Conservation (phyloP, 2,113 vertebrate genomes). For the Corydoras maculifer region DNA sequence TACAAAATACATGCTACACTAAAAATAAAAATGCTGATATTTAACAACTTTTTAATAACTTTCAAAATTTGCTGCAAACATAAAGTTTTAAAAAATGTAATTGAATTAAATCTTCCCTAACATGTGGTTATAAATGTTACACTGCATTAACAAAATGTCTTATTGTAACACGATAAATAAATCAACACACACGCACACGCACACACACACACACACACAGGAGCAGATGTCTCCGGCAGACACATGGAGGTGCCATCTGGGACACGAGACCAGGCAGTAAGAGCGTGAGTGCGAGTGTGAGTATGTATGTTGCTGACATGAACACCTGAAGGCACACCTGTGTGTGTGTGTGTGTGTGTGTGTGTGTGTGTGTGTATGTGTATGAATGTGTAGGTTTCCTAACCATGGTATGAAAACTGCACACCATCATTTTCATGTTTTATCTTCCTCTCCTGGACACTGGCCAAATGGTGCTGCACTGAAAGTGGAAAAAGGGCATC, state of each 20-base stretch:
- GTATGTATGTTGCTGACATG: slow-evolving; percentile 22
- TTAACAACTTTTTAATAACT: too few species aligned
- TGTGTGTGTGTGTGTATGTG: slow-evolving; percentile 50
- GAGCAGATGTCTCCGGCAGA: slow-evolving; percentile 64
- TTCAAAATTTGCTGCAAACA: too few species aligned
- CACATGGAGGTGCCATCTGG: slow-evolving; percentile 69
- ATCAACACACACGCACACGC: not conserved
- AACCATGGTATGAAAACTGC: slow-evolving; percentile 71
- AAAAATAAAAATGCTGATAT: too few species aligned
- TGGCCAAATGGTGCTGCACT: slow-evolving; percentile 74
- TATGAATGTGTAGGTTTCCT: slow-evolving; percentile 34
- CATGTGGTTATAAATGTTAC: too few species aligned
- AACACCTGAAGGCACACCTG: slow-evolving; percentile 33
- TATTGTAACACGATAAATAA: too few species aligned
- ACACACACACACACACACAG: slow-evolving; percentile 40
- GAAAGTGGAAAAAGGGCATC: slow-evolving; percentile 50
- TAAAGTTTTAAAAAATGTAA: too few species aligned
- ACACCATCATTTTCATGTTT: slow-evolving; percentile 73
- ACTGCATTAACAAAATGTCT: too few species aligned
- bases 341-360: slow-evolving; percentile 52
- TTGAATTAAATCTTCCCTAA: too few species aligned
- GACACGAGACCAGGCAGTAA: slow-evolving; percentile 41
- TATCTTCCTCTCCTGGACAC: slow-evolving; percentile 75
- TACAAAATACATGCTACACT: too few species aligned
- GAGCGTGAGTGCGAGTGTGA: slow-evolving; percentile 44